Conservation (phyloP, 2,888 invertebrate species). For the Meteorus colon region DNA sequence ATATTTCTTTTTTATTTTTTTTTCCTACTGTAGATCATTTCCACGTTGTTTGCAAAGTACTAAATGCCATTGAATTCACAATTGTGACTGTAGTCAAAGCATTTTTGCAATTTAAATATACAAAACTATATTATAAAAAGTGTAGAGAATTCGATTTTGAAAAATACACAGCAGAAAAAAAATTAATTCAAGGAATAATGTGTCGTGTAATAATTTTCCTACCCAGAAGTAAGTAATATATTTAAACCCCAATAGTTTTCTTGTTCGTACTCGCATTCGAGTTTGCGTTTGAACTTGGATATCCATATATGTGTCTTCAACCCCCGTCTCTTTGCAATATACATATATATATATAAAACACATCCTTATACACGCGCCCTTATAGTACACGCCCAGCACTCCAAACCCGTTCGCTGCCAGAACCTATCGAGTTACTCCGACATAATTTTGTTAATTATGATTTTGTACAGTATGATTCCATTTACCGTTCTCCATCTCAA, state of each 20-base stretch:
- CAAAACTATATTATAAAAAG: constrained; percentile 41
- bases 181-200: too few species aligned
- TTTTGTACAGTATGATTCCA: constrained; percentile 67
- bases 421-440: constrained; percentile 70
- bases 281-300: constrained; percentile 42
- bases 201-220: too few species aligned
- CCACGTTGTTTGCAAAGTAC: not conserved
- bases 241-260: constrained; percentile 45
- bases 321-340: not conserved
- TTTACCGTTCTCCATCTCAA: constrained; percentile 27
- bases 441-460: constrained; percentile 73
- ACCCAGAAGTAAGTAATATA: too few species aligned
- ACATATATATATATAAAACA: constrained; percentile 2
- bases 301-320: constrained; percentile 32
- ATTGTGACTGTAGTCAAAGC: constrained; percentile 64
- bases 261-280: constrained; percentile 56
- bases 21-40: not conserved
- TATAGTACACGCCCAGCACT: constrained; percentile 47
- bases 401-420: constrained; percentile 49
- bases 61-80: not conserved
- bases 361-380: constrained; percentile 63
- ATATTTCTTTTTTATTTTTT: not conserved
- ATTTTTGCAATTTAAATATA: constrained; percentile 51
- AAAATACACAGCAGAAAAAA: too few species aligned
- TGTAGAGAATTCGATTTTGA: too few species aligned